These are phyloP conservation scores for Hydrozoanthus gracilis DNA, from an alignment of 92 coral and sea anemone genomes.

Conservation along the genomic window DNA sequence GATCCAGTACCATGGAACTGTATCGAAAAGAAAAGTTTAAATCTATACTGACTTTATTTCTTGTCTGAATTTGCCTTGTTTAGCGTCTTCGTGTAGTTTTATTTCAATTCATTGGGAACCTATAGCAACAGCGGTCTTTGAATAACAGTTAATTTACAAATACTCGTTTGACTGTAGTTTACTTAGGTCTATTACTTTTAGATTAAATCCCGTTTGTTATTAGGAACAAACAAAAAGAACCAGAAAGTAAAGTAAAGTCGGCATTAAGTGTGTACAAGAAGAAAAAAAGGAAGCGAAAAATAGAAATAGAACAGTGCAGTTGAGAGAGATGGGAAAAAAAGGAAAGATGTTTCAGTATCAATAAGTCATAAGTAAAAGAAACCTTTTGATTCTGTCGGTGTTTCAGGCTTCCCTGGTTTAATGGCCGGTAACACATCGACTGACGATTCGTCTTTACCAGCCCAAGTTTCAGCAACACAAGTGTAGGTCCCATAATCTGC, in stretches of 20 bases:
- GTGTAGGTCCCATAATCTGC: background rate
- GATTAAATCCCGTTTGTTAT: background rate
- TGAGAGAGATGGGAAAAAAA: background rate
- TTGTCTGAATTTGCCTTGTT: background rate
- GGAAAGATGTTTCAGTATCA: no score
- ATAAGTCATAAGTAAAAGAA: background rate
- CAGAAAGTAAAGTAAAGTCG: background rate
- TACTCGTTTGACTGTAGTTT: background rate
- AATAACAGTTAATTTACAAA: background rate
- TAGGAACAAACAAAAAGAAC: background rate
- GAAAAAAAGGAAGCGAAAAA: background rate
- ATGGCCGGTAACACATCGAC: background rate
- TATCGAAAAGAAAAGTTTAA: background rate
- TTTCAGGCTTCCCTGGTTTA: no score
- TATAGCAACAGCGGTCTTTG: background rate
- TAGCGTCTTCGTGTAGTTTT: background rate
- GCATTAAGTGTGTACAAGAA: background rate
- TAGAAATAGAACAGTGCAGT: no score
- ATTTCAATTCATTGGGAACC: background rate
- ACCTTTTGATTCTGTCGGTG: background rate
- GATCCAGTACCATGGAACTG: background rate
- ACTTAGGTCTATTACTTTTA: background rate
- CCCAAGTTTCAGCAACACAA: background rate
- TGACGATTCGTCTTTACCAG: background rate
- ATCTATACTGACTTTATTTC: background rate